phyloP scores from a whole-genome alignment of 2,797 vertebrate genomes.

The Diceros bicornis region DNA sequence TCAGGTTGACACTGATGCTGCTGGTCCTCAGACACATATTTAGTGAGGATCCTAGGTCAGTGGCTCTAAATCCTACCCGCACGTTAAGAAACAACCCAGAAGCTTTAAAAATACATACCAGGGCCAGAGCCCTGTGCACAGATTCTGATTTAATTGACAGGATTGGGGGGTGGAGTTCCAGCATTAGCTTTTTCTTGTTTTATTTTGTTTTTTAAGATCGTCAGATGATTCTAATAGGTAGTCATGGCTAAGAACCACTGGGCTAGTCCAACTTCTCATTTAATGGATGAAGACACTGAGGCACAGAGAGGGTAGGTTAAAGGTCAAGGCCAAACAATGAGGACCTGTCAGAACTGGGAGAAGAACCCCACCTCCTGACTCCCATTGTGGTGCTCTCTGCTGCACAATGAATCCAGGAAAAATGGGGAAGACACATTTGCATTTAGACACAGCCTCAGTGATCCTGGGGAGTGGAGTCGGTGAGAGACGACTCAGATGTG shows the following conservation, averaged over 20 bases:
- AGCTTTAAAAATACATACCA: not conserved
- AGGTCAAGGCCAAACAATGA: not conserved
- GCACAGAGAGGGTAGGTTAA: not conserved
- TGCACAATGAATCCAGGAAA: not conserved
- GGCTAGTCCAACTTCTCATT: not conserved
- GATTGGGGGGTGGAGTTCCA: too few species aligned
- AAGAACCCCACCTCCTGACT: not conserved
- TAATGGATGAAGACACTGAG: slow-evolving; percentile 10
- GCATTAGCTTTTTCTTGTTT: not conserved
- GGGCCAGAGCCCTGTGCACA: not conserved
- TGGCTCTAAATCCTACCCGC: not conserved
- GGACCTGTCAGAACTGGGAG: not conserved
- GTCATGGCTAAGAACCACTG: not conserved
- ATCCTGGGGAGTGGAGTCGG: slow-evolving; percentile 37
- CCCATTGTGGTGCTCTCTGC: not conserved
- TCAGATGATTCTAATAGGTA: not conserved
- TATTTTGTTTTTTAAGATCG: not conserved
- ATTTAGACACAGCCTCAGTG: slow-evolving; percentile 32
- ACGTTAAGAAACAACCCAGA: not conserved
- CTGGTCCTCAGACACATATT: not conserved
- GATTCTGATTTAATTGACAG: not conserved
- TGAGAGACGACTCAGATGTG: slow-evolving; percentile 75
- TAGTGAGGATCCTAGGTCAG: not conserved
- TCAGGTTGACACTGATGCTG: not conserved
- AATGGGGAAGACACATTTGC: not conserved